phyloP scores from a whole-genome alignment of 2,888 invertebrate genomes.

The Drosophila paucipuncta region DNA sequence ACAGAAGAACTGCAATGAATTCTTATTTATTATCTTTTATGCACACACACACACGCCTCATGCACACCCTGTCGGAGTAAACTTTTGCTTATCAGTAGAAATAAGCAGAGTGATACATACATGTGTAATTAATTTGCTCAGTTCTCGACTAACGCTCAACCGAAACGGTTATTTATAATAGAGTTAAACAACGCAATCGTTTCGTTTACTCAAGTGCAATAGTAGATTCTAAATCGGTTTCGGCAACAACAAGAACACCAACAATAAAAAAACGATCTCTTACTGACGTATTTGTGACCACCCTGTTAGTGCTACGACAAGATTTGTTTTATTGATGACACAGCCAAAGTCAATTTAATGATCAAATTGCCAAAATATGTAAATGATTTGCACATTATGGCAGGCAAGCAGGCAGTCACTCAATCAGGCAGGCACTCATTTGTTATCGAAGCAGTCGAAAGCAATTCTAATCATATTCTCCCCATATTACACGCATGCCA shows the following conservation, averaged over 20 bases:
- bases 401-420: background rate
- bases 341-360: slow-evolving; percentile 45
- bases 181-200: slow-evolving; percentile 28
- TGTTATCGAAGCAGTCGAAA: slow-evolving; percentile 48
- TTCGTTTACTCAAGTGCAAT: slow-evolving; percentile 32
- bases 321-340: slow-evolving; percentile 9
- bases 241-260: slow-evolving; percentile 16
- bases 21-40: slow-evolving; percentile 55
- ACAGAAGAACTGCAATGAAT: slow-evolving; percentile 33
- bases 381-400: slow-evolving; percentile 61
- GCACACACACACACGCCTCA: slow-evolving; percentile 23
- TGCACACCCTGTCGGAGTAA: slow-evolving; percentile 43
- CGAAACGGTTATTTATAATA: slow-evolving; percentile 64
- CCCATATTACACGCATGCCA: slow-evolving; percentile 22
- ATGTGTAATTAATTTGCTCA: slow-evolving; percentile 67
- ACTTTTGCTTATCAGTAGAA: slow-evolving; percentile 62
- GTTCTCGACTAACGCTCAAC: slow-evolving; percentile 61
- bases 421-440: background rate
- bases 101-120: slow-evolving; percentile 37
- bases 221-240: slow-evolving; percentile 25
- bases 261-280: slow-evolving; percentile 13
- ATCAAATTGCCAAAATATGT: slow-evolving; percentile 68
- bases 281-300: slow-evolving; percentile 1
- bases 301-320: slow-evolving; percentile 37
- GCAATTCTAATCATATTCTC: slow-evolving; percentile 57